These are phyloP conservation scores for Carassius carassius DNA, from an alignment of 2,113 vertebrate species.

Conservation along the genomic window DNA sequence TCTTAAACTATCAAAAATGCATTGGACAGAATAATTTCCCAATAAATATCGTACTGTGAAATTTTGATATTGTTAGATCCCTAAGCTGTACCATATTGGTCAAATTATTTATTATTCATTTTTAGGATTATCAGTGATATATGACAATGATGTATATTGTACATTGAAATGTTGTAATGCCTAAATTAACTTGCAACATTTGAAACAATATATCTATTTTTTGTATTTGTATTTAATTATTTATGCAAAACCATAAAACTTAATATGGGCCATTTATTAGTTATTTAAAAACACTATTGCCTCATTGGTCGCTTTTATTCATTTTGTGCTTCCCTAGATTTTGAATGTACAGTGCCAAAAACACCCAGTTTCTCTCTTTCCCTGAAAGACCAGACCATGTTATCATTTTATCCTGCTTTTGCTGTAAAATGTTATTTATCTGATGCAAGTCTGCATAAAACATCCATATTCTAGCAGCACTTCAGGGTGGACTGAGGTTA, in stretches of 20 bases:
- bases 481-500: conserved; percentile 42
- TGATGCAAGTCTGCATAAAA: conserved; percentile 40
- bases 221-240: background rate
- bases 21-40: no score
- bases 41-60: no score
- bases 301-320: background rate
- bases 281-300: background rate
- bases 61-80: no score
- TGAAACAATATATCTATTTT: background rate
- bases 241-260: background rate
- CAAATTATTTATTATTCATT: background rate
- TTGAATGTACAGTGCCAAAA: background rate
- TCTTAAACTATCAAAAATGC: no score
- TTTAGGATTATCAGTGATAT: background rate
- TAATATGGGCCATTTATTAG: background rate
- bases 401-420: conserved; percentile 17
- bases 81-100: background rate
- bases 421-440: conserved; percentile 26
- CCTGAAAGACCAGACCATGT: conserved; percentile 10
- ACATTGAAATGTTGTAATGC: background rate
- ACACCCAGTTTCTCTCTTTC: background rate
- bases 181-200: background rate
- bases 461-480: conserved; percentile 38
- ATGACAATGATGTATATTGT: no score
- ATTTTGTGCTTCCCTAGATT: background rate